These are phyloP conservation scores for Limnephilus auricula DNA, from an alignment of 2,888 invertebrate species.

Conservation along the genomic window DNA sequence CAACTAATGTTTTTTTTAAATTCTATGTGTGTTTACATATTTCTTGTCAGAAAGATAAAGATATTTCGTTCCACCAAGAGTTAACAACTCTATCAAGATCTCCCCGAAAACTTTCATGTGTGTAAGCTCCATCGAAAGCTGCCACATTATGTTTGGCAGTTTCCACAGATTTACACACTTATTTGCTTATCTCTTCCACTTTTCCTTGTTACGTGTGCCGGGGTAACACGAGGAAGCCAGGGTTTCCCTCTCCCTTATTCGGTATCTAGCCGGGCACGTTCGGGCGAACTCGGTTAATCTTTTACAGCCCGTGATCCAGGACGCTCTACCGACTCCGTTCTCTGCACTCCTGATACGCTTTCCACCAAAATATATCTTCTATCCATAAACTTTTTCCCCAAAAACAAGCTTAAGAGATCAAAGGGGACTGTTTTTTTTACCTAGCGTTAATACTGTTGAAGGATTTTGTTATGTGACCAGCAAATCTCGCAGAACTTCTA, in stretches of 20 bases:
- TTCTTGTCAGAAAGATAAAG: not conserved
- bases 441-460: conserved; percentile 24
- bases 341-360: conserved; percentile 45
- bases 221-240: conserved; percentile 25
- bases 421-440: conserved; percentile 28
- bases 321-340: conserved; percentile 33
- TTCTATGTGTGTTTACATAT: not conserved
- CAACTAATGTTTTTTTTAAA: too few species aligned
- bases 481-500: conserved; percentile 45
- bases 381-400: conserved; percentile 53
- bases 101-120: not conserved
- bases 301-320: conserved; percentile 49
- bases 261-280: conserved; percentile 62
- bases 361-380: conserved; percentile 21
- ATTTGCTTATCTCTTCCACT: conserved; percentile 34
- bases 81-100: not conserved
- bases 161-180: conserved; percentile 17
- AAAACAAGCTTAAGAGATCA: conserved; percentile 41
- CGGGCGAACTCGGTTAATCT: conserved; percentile 61
- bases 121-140: conserved; percentile 14
- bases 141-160: conserved; percentile 8
- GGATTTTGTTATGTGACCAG: conserved; percentile 39
- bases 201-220: conserved; percentile 13
- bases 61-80: not conserved
- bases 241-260: conserved; percentile 47